phyloP scores from a whole-genome alignment of 2,888 invertebrate genomes.

The Scaptomyza parva region DNA sequence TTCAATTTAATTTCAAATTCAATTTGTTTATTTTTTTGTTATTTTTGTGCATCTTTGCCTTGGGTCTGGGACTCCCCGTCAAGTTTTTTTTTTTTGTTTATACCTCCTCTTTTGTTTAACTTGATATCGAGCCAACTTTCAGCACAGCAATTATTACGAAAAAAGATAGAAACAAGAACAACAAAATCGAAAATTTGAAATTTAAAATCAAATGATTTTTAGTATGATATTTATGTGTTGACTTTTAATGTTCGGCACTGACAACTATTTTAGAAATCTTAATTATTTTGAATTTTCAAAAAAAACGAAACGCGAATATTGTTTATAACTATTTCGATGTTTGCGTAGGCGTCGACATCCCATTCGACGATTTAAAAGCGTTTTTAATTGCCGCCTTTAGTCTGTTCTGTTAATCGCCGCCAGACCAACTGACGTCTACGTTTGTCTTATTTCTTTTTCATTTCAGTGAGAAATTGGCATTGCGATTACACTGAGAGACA shows the following conservation, averaged over 20 bases:
- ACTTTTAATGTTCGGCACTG: slow-evolving; percentile 26
- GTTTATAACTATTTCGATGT: slow-evolving; percentile 31
- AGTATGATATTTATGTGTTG: slow-evolving; percentile 30
- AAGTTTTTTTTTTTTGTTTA: neutral
- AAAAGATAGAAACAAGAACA: neutral
- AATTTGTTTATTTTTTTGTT: slow-evolving; percentile 29
- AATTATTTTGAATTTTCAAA: slow-evolving; percentile 68
- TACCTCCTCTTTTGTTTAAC: slow-evolving; percentile 41
- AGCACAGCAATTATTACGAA: slow-evolving; percentile 29
- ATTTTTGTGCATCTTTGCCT: slow-evolving; percentile 21
- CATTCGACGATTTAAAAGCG: slow-evolving; percentile 60
- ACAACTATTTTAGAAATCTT: slow-evolving; percentile 76
- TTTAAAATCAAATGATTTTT: slow-evolving; percentile 26
- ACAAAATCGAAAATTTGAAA: neutral
- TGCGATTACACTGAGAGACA: neutral
- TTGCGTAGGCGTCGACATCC: slow-evolving; percentile 17
- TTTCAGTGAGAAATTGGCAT: neutral
- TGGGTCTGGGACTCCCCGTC: slow-evolving; percentile 27
- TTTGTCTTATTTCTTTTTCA: neutral
- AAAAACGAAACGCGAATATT: no score
- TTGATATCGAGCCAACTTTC: slow-evolving; percentile 36
- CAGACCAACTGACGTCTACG: slow-evolving; percentile 66
- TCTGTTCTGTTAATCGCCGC: slow-evolving; percentile 46
- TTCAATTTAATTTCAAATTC: slow-evolving; percentile 45
- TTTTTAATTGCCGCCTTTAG: slow-evolving; percentile 67